These are phyloP conservation scores for Semotilus atromaculatus DNA, from an alignment of 2,797 vertebrate genomes.

Conservation along the genomic window DNA sequence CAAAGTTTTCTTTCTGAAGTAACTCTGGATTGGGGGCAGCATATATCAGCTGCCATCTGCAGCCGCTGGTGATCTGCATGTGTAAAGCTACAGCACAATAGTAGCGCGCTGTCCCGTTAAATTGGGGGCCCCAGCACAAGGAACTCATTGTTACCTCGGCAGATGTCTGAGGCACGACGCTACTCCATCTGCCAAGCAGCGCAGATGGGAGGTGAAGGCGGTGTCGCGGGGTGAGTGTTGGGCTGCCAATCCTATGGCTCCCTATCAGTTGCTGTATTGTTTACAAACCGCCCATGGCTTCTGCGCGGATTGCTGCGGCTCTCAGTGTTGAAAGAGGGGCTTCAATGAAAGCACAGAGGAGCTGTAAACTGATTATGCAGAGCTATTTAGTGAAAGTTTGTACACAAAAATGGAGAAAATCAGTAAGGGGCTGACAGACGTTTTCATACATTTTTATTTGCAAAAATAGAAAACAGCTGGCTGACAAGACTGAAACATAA, in stretches of 20 bases:
- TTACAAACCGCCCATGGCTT: slow-evolving; percentile 46
- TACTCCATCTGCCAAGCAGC: slow-evolving; percentile 77
- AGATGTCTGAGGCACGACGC: slow-evolving; percentile 78
- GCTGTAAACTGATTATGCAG: neutral
- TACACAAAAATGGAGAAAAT: neutral
- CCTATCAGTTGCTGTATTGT: slow-evolving; percentile 70
- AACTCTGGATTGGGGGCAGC: slow-evolving; percentile 64
- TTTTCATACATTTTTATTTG: neutral
- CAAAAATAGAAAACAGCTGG: slow-evolving; percentile 21
- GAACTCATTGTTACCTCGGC: slow-evolving; percentile 72
- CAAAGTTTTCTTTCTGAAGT: slow-evolving; percentile 34
- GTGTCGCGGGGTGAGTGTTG: slow-evolving; percentile 60
- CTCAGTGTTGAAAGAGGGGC: slow-evolving; percentile 51
- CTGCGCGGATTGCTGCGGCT: slow-evolving; percentile 63
- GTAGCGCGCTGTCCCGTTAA: slow-evolving; percentile 68
- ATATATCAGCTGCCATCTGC: slow-evolving; percentile 67
- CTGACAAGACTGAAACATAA: neutral
- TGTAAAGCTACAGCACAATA: slow-evolving; percentile 76
- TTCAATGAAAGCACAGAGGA: slow-evolving; percentile 33
- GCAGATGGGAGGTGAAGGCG: slow-evolving; percentile 68
- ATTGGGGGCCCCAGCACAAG: slow-evolving; percentile 70
- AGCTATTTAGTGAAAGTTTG: neutral
- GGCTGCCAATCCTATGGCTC: slow-evolving; percentile 66
- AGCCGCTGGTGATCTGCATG: slow-evolving; percentile 75
- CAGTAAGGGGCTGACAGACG: neutral